Conservation (phyloP, 2,888 invertebrate genomes). For the Lithophane semibrunnea region DNA sequence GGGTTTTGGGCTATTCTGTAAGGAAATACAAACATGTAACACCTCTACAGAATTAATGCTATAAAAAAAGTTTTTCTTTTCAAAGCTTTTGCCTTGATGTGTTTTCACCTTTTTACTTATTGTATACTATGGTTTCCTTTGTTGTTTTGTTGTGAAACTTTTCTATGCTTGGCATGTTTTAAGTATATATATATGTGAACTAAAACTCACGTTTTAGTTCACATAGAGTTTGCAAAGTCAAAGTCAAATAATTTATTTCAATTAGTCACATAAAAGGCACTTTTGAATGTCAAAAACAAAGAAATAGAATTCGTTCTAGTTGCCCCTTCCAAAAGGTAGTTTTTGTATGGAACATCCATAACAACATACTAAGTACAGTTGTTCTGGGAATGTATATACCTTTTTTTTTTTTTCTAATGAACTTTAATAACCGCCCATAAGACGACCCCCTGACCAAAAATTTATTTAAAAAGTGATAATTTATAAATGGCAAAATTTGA, state of each 20-base stretch:
- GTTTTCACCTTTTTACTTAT: conserved; percentile 12
- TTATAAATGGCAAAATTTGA: background rate
- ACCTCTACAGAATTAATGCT: background rate
- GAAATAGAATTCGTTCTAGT: no score
- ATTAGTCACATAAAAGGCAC: no score
- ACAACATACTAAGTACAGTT: background rate
- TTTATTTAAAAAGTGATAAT: background rate
- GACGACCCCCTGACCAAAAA: no score
- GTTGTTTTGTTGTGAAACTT: background rate
- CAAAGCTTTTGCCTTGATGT: background rate
- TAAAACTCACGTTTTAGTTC: background rate
- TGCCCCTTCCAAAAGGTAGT: no score
- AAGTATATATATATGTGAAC: background rate
- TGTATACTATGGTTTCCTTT: conserved; percentile 24
- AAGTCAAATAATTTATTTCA: no score
- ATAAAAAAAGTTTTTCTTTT: conserved; percentile 7
- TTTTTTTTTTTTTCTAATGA: background rate
- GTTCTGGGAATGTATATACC: background rate
- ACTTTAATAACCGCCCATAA: background rate
- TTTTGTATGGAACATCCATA: background rate
- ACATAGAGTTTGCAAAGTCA: background rate
- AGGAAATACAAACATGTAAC: background rate
- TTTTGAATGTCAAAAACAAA: no score
- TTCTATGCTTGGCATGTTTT: conserved; percentile 1
- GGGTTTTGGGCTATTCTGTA: background rate